A percentile compares a stretch with the other conserved stretches of the same genome.
These are phyloP conservation scores for Nebria ingens DNA, from an alignment of 1,140 invertebrate genomes.

Conservation along the genomic window DNA sequence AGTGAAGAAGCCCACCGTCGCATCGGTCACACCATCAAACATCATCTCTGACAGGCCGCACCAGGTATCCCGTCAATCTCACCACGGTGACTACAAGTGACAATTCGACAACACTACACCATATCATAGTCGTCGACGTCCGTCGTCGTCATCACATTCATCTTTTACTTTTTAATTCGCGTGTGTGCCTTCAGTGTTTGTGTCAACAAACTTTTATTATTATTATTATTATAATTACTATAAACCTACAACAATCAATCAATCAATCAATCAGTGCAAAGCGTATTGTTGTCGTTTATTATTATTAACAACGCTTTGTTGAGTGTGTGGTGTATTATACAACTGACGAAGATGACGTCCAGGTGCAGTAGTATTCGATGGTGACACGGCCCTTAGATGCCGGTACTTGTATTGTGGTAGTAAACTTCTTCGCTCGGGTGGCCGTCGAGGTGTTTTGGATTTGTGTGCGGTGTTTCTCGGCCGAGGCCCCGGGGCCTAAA, in stretches of 20 bases:
- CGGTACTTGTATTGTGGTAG: conserved; percentile 19
- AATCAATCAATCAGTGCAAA: neutral
- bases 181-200: no score
- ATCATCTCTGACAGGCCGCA: neutral
- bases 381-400: conserved; percentile 11
- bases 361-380: no score
- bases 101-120: no score
- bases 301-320: neutral
- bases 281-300: no score
- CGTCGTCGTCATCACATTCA: no score
- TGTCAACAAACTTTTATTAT: no score
- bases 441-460: neutral
- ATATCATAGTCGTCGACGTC: no score
- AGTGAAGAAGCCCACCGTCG: neutral
- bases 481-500: conserved; percentile 16
- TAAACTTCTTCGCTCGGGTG: conserved; percentile 15
- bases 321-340: neutral
- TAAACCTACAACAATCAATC: neutral
- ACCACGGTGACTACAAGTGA: neutral
- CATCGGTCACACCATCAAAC: neutral
- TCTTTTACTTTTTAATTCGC: no score
- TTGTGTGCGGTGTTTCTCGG: conserved; percentile 19
- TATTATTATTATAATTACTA: no score
- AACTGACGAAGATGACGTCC: no score
- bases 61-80: neutral